Evolutionary conservation across 2,113 vertebrate genomes (phyloP).

Genomic region (Castor canadensis): DNA sequence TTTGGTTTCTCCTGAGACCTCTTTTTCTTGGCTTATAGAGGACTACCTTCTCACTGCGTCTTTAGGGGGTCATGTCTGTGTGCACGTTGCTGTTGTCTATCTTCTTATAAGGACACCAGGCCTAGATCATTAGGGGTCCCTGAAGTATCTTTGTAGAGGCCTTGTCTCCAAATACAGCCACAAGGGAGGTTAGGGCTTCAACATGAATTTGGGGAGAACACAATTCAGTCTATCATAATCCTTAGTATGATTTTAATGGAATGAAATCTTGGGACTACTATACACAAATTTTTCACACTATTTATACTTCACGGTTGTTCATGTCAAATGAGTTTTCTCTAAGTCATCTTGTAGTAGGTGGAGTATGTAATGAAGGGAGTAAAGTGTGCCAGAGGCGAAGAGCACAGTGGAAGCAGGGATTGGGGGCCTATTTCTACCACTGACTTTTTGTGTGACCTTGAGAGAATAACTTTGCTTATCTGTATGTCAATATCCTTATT

Average conservation of each 20-base stretch:
- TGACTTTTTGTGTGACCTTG: slow-evolving; percentile 20
- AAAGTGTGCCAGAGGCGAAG: background rate
- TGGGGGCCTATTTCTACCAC: background rate
- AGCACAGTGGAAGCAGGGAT: background rate
- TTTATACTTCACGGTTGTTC: background rate
- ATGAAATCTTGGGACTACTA: background rate
- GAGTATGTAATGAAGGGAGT: background rate
- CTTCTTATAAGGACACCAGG: background rate
- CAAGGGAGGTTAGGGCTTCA: background rate
- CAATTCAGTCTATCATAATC: background rate
- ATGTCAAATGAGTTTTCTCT: background rate
- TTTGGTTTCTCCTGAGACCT: background rate
- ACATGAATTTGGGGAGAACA: background rate
- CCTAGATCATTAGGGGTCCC: background rate
- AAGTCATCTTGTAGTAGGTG: background rate
- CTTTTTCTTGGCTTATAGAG: background rate
- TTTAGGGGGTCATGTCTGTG: background rate
- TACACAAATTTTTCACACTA: background rate
- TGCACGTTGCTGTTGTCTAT: background rate
- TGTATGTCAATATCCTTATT: slow-evolving; percentile 36
- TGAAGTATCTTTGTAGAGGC: background rate
- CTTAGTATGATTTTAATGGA: background rate
- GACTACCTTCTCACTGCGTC: background rate
- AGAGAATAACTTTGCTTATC: slow-evolving; percentile 16
- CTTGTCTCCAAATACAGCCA: background rate